Conservation (phyloP, 53 echinoderm and acorn worm species). For the Echinometra lucunter region DNA sequence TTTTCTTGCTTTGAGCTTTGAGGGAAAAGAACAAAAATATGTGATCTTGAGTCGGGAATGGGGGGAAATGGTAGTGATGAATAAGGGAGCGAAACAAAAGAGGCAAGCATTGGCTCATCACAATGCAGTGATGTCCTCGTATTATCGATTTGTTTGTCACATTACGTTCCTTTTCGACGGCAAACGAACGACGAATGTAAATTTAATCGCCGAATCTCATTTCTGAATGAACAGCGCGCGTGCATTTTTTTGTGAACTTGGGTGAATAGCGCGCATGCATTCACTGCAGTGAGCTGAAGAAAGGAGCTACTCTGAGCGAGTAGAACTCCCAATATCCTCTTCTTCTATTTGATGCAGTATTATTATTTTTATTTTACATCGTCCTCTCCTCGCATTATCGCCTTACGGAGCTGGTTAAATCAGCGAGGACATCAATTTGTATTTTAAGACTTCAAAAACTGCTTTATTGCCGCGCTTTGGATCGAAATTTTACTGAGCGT, state of each 20-base stretch:
- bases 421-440: conserved; percentile 69
- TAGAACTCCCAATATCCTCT: background rate
- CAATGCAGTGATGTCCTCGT: conserved; percentile 58
- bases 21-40: conserved; percentile 16
- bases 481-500: conserved; percentile 51
- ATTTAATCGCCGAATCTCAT: conserved; percentile 67
- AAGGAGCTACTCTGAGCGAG: background rate
- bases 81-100: conserved; percentile 34
- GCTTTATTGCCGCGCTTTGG: conserved; percentile 1
- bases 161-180: conserved; percentile 46
- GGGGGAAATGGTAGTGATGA: conserved; percentile 10
- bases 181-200: conserved; percentile 73
- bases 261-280: conserved; percentile 41
- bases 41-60: conserved; percentile 25
- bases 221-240: conserved; percentile 20
- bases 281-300: background rate
- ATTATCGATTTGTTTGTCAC: conserved; percentile 65
- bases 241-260: background rate
- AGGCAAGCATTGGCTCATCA: conserved; percentile 43
- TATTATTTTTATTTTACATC: conserved; percentile 39
- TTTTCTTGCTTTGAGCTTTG: conserved; percentile 1
- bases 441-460: conserved; percentile 49
- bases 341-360: conserved; percentile 40
- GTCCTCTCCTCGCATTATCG: conserved; percentile 62
- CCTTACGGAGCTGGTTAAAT: conserved; percentile 66